Conservation (phyloP, 2,797 vertebrate species). For the Neoniphon sammara region DNA sequence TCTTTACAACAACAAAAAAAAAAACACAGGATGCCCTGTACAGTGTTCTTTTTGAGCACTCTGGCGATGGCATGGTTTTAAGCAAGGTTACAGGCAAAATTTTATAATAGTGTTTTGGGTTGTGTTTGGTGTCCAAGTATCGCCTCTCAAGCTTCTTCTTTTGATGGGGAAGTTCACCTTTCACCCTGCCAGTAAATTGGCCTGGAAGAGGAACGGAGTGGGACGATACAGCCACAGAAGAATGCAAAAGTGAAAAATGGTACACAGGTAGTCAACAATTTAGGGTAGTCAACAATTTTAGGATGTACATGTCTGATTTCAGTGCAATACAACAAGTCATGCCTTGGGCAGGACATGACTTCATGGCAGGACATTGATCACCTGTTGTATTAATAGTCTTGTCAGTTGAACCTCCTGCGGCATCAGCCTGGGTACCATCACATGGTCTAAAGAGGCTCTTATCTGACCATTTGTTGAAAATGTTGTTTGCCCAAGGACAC, state of each 20-base stretch:
- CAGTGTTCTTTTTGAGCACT: not conserved
- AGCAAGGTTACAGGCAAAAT: not conserved
- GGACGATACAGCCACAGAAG: constrained; percentile 1
- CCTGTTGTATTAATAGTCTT: constrained; percentile 27
- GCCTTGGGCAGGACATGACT: not conserved
- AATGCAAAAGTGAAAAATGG: not conserved
- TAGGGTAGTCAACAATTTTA: not conserved
- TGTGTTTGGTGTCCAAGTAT: constrained; percentile 17
- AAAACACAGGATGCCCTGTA: constrained; percentile 4
- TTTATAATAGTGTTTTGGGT: not conserved
- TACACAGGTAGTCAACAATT: not conserved
- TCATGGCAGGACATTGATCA: constrained; percentile 22
- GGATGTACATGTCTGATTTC: not conserved
- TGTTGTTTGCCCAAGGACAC: constrained; percentile 11
- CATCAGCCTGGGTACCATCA: constrained; percentile 16
- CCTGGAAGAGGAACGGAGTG: constrained; percentile 51
- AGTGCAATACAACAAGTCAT: not conserved
- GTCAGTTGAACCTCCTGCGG: constrained; percentile 28
- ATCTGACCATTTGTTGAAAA: constrained; percentile 26
- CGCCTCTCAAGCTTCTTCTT: constrained; percentile 59
- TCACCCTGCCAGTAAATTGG: constrained; percentile 36
- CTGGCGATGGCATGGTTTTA: not conserved
- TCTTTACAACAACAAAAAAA: constrained; percentile 1
- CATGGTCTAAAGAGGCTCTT: constrained; percentile 19
- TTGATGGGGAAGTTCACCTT: constrained; percentile 59